Evolutionary conservation across 2,888 invertebrate genomes (phyloP), one percentile per base, ranked within the genome.

Genomic region (Agrochola macilenta): DNA sequence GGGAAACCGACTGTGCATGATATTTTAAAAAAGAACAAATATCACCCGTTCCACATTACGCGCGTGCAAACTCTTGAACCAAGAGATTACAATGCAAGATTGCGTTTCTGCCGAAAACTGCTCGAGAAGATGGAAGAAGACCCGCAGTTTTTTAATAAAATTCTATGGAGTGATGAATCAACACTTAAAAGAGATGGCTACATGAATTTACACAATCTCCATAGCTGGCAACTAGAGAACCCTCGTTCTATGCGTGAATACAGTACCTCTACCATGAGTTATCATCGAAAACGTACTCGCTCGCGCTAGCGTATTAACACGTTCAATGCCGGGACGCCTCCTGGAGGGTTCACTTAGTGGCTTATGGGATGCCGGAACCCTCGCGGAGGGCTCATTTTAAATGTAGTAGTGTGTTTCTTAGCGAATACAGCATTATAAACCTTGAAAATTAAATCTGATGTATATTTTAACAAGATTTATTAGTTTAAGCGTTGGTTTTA

Each of bases 121-220:
- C 54, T 23, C 8, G 23, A 5, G 54, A 54, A 54, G 23, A 54
- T 54, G 54, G 54, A 54, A 54, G 54, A 1, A 54, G 23, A 54
- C 54, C 23, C 23, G 54, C 54, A 54, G 54, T 54, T 54, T 54
- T 54, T 54, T 14, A 43, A 72, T n/a, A 72, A 72, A 63, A 65
- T 70, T 52, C 65, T 74, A 30, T 79, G 75, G 79, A 57, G 49
- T 54, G 78, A 82, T 60, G 76, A 74, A 58, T 77, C 60, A 20
- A 58, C 69, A 49, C 58, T 43, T 49, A 78, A 78, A 69, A 72
- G 54, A 35, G 70, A 70, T 58, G 70, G 76, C 7, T 70, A 71
- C 61, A 57, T 79, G 49, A 86, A 87, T 72, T 69, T 86, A 30
- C 87, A 84, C 74, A 86, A 87, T 54, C 64, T 86, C 57, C 57